phyloP scores from a whole-genome alignment of 2,113 vertebrate species.

The Lucifuga dentata region DNA sequence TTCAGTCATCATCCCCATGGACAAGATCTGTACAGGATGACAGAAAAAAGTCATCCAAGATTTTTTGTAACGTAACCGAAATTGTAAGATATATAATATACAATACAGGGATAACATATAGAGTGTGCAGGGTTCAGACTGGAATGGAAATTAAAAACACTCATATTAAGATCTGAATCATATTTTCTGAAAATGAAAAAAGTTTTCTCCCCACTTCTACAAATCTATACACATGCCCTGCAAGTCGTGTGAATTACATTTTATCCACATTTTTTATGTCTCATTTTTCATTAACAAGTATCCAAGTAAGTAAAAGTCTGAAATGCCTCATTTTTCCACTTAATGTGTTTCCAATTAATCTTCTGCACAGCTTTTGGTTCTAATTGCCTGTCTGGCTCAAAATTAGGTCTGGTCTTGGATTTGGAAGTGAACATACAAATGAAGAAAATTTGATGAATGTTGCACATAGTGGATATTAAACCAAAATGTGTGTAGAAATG shows the following conservation, averaged over 20 bases:
- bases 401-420: constrained; percentile 58
- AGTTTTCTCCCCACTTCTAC: background rate
- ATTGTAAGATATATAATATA: too few species aligned
- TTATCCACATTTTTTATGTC: constrained; percentile 15
- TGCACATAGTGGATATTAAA: constrained; percentile 49
- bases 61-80: too few species aligned
- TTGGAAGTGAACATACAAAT: constrained; percentile 45
- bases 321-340: constrained; percentile 34
- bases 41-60: constrained; percentile 21
- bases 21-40: constrained; percentile 87
- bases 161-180: too few species aligned
- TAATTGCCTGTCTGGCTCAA: constrained; percentile 44
- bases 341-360: constrained; percentile 55
- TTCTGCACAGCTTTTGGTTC: constrained; percentile 38
- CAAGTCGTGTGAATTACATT: constrained; percentile 1
- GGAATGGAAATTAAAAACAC: too few species aligned
- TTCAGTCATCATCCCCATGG: constrained; percentile 99
- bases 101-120: too few species aligned
- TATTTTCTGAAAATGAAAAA: too few species aligned
- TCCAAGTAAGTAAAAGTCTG: constrained; percentile 16
- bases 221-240: background rate
- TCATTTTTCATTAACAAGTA: constrained; percentile 19
- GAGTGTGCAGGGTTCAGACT: too few species aligned
- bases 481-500: constrained; percentile 27
- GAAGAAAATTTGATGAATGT: constrained; percentile 53